Base-by-base conservation (phyloP, 2,888 invertebrate genomes). In the Amiota minor region DNA sequence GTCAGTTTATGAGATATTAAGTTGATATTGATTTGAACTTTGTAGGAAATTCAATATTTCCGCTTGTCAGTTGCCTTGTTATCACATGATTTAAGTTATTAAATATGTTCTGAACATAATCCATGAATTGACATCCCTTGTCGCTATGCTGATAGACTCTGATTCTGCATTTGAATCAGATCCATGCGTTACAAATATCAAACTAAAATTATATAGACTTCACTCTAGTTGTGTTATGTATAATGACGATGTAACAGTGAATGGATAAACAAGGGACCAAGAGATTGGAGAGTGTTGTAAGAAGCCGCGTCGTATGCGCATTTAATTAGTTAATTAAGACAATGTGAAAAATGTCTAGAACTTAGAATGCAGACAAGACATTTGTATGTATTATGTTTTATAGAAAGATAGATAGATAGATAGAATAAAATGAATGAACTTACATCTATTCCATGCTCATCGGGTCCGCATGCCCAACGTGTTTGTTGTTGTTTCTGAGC, bases 401-500 rank as follows among this genome's bases (percentile, higher is more conserved):
- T 53, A 53, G 8, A 53, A 14, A 11, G 1, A n/a, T 1, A 12
- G 14, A 53, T 9, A 53, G 16, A 16, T 35, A 14, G 0, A 61
- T 16, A 61, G 11, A 6, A 61, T 61, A 14, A 12, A 14, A 59
- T 20, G 10, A 18, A 59, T 47, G 79, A 89, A 92, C 93, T 92
- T 90, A 96, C 96, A 92, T 96, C 97, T 83, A 95, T 93, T 86
- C 95, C 93, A 87, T 94, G 93, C 90, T 97, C 97, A 90, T 97
- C 97, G 59, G 11, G 18, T 75, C 96, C 96, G 75, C 96, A 93
- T 53, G 96, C 95, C 97, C 97, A 97, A 81, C 95, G 93, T 47
- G 89, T 84, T 82, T 94, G 93, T 82, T 94, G 93, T 89, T 95
- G 83, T 46, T 83, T 95, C 68, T 93, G 93, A 77, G 93, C 93